Percentiles rank a stretch among this genome's conserved stretches.
phyloP scores from a whole-genome alignment of 1,140 invertebrate species.

The Ips typographus region DNA sequence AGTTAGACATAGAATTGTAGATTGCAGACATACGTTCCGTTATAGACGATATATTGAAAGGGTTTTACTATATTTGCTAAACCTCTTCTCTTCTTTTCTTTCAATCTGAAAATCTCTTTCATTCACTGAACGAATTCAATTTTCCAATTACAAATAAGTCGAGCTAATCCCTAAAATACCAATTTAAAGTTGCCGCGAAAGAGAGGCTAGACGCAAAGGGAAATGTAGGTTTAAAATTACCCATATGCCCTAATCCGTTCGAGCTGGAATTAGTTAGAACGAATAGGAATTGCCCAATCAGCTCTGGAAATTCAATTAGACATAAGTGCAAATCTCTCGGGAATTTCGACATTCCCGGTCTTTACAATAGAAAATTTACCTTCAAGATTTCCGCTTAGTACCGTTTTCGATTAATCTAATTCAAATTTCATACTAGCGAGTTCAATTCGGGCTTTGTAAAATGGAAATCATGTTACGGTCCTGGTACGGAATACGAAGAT shows the following conservation, averaged over 20 bases:
- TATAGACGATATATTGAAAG: no score
- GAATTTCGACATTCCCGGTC: not conserved
- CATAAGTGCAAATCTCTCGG: slow-evolving; percentile 39
- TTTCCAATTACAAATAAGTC: slow-evolving; percentile 16
- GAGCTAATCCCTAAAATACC: slow-evolving; percentile 25
- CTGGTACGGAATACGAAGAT: not conserved
- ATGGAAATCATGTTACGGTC: no score
- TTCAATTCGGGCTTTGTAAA: no score
- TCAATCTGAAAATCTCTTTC: not conserved
- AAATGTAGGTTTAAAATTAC: slow-evolving; percentile 48
- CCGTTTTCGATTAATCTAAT: no score
- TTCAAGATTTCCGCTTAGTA: not conserved
- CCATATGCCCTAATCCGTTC: slow-evolving; percentile 49
- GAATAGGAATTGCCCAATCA: slow-evolving; percentile 49
- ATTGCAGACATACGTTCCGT: not conserved
- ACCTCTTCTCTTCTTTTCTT: no score
- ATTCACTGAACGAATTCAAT: slow-evolving; percentile 7
- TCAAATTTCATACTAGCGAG: no score
- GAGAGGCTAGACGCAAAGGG: slow-evolving; percentile 34
- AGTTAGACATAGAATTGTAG: not conserved
- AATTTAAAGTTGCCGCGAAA: slow-evolving; percentile 34
- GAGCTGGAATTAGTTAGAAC: slow-evolving; percentile 47
- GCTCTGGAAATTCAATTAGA: slow-evolving; percentile 51
- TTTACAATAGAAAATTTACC: not conserved
- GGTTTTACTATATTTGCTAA: no score